Percentiles rank a stretch among this genome's conserved stretches.
Evolutionary conservation across 2,113 vertebrate species (phyloP).

Genomic region (Miniopterus natalensis): DNA sequence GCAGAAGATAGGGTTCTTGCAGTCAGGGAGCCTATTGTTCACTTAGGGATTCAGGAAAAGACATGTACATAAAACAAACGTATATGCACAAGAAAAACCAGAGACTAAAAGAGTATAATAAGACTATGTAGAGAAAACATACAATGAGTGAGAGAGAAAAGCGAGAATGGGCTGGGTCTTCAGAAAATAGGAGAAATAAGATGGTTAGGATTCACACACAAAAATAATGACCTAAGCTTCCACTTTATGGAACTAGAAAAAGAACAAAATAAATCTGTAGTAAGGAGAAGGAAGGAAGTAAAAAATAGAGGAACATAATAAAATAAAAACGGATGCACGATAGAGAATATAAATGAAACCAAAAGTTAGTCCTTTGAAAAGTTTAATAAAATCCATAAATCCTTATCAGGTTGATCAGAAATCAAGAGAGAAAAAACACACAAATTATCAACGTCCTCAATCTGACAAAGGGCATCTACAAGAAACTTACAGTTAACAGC

Average conservation of each 20-base stretch:
- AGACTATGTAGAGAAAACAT: background rate
- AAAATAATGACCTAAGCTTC: constrained; percentile 7
- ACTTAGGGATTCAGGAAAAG: constrained; percentile 34
- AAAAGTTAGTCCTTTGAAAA: constrained; percentile 8
- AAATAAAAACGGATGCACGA: background rate
- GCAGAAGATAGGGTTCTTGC: background rate
- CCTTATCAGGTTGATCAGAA: background rate
- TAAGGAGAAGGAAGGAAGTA: background rate
- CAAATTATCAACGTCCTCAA: background rate
- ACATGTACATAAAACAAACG: background rate
- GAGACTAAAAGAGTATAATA: background rate
- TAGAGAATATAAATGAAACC: background rate
- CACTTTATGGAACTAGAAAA: background rate
- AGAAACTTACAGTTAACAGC: background rate
- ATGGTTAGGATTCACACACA: background rate
- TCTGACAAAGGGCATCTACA: constrained; percentile 20
- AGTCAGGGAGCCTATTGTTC: background rate
- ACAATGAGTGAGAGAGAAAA: background rate
- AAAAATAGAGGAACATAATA: background rate
- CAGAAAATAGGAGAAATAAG: constrained; percentile 15
- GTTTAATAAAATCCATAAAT: background rate
- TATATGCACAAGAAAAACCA: background rate
- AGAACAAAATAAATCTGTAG: constrained; percentile 12
- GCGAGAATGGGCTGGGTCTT: background rate
- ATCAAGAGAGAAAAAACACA: background rate